A percentile compares a stretch with the other conserved stretches of the same genome.
Conservation (phyloP, 92 coral and sea anemone species). For the Epizoanthus rinbou region DNA sequence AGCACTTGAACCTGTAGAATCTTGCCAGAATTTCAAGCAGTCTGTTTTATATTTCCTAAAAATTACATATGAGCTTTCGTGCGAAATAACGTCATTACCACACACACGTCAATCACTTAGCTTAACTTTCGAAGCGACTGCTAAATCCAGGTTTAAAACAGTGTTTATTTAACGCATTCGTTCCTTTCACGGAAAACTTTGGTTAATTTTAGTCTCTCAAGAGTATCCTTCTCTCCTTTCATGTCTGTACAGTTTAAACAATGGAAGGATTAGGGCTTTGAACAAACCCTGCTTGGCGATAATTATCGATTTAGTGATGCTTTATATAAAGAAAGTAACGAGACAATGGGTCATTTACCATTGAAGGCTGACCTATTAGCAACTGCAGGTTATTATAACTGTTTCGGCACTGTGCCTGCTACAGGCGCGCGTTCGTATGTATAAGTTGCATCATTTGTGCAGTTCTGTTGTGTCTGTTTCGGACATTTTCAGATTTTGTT, state of each 20-base stretch:
- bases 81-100: background rate
- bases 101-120: background rate
- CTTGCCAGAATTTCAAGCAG: background rate
- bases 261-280: slow-evolving; percentile 11
- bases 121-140: no score
- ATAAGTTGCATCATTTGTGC: no score
- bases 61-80: background rate
- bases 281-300: slow-evolving; percentile 1
- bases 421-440: no score
- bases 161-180: slow-evolving; percentile 18
- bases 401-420: no score
- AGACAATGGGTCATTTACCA: background rate
- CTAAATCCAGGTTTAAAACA: background rate
- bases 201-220: slow-evolving; percentile 6
- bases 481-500: no score
- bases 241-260: slow-evolving; percentile 18
- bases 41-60: background rate
- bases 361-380: background rate
- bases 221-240: background rate
- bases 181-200: background rate
- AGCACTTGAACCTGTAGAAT: background rate
- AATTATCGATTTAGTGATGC: slow-evolving; percentile 5
- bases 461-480: no score
- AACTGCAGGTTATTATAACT: no score
- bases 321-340: background rate